These are phyloP conservation scores for Phasia obesa DNA, from an alignment of 2,888 invertebrate species.

Conservation along the genomic window DNA sequence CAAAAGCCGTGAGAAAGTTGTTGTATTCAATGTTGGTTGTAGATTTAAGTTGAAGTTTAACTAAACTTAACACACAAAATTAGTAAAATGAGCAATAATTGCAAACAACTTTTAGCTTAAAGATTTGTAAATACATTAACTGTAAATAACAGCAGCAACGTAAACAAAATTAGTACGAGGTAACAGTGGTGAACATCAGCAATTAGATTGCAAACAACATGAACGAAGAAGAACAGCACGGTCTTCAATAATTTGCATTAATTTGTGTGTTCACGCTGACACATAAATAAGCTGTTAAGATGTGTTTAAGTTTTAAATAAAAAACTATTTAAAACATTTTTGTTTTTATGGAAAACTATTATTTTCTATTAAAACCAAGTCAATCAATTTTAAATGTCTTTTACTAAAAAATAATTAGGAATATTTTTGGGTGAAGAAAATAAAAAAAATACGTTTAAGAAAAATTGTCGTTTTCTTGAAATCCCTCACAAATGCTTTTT, in stretches of 20 bases:
- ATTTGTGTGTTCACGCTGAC: not conserved
- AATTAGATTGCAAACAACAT: slow-evolving; percentile 33
- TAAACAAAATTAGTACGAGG: slow-evolving; percentile 23
- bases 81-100: slow-evolving; percentile 67
- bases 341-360: too few species aligned
- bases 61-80: slow-evolving; percentile 54
- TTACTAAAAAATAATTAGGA: too few species aligned
- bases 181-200: not conserved
- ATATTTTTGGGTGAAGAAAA: too few species aligned
- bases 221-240: slow-evolving; percentile 45
- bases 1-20: slow-evolving; percentile 67
- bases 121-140: slow-evolving; percentile 33
- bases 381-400: too few species aligned
- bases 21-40: slow-evolving; percentile 34
- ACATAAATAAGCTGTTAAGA: not conserved
- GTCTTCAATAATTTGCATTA: not conserved
- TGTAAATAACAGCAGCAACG: slow-evolving; percentile 18
- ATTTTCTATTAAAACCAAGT: too few species aligned
- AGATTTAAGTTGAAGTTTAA: slow-evolving; percentile 52
- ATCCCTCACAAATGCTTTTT: too few species aligned
- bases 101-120: slow-evolving; percentile 58
- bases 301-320: not conserved
- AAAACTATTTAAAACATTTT: too few species aligned
- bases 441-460: too few species aligned
- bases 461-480: too few species aligned